Evolutionary conservation across 1,140 invertebrate species (phyloP).

Genomic region (Episyrphus balteatus): DNA sequence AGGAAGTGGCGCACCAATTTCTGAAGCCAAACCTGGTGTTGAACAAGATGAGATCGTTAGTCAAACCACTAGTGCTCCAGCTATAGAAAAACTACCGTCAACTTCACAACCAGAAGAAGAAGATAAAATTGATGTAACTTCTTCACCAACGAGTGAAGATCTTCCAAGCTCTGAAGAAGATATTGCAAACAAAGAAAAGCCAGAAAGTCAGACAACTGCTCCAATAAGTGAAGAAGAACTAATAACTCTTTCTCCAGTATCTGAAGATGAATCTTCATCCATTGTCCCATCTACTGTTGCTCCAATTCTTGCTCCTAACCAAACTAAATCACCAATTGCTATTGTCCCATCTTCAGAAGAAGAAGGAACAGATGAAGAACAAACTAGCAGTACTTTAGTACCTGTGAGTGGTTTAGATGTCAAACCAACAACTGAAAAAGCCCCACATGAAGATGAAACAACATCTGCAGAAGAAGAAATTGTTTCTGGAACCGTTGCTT

Average conservation of each 20-base stretch:
- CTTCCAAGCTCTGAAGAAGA: not conserved
- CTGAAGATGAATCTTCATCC: not conserved
- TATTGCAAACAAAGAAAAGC: not conserved
- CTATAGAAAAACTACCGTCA: too few relatives aligned
- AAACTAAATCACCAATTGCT: not conserved
- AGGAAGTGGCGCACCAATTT: conserved; percentile 10
- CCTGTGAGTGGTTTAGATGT: conserved; percentile 3
- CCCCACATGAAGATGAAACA: conserved; percentile 3
- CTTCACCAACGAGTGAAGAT: not conserved
- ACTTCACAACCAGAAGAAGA: too few relatives aligned
- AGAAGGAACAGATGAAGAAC: not conserved
- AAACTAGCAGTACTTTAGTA: not conserved
- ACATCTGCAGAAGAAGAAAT: not conserved
- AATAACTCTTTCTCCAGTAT: not conserved
- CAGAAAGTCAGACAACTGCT: not conserved
- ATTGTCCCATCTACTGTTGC: not conserved
- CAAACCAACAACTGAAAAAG: not conserved
- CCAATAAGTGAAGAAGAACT: not conserved
- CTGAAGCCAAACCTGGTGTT: conserved; percentile 6
- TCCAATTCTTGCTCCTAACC: not conserved
- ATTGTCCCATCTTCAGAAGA: not conserved
- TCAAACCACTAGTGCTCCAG: conserved; percentile 1
- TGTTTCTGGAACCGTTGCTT: not conserved
- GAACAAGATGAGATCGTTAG: conserved; percentile 2
- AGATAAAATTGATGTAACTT: not conserved